phyloP scores from a whole-genome alignment of 2,888 invertebrate genomes.

The Perithous albicinctus region DNA sequence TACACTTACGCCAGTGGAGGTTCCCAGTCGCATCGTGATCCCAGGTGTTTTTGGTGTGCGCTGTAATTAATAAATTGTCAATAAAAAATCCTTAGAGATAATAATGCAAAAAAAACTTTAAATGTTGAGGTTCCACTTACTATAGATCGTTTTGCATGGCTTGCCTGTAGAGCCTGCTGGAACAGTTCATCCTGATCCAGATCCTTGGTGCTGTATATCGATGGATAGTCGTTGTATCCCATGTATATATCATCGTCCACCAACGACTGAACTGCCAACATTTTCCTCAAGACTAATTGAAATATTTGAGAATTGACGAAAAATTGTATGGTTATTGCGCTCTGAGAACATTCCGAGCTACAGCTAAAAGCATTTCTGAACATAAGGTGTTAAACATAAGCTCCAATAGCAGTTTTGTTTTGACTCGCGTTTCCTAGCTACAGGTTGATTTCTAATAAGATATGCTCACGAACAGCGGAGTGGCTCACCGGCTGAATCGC shows the following conservation, averaged over 20 bases:
- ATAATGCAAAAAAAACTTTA: neutral
- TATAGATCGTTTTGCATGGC: slow-evolving; percentile 89
- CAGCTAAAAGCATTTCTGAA: slow-evolving; percentile 11
- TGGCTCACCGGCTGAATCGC: too few species aligned
- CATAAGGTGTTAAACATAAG: slow-evolving; percentile 12
- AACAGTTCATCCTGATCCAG: slow-evolving; percentile 90
- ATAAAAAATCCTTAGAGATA: neutral
- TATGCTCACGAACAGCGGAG: too few species aligned
- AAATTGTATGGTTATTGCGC: neutral
- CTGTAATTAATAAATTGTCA: slow-evolving; percentile 68
- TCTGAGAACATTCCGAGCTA: neutral
- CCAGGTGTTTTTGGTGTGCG: slow-evolving; percentile 85
- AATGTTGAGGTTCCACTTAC: slow-evolving; percentile 84
- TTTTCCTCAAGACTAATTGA: neutral
- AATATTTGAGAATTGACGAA: neutral
- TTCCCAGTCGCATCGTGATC: slow-evolving; percentile 86
- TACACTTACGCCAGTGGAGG: slow-evolving; percentile 86
- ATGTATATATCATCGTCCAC: slow-evolving; percentile 89
- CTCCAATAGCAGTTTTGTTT: slow-evolving; percentile 49
- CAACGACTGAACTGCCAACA: slow-evolving; percentile 57
- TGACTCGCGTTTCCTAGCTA: slow-evolving; percentile 63
- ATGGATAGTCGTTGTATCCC: slow-evolving; percentile 89
- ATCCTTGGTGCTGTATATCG: slow-evolving; percentile 89
- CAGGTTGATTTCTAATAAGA: neutral
- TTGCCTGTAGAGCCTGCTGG: slow-evolving; percentile 91